phyloP scores from a whole-genome alignment of 2,888 invertebrate species.

The Panzeria rudis region DNA sequence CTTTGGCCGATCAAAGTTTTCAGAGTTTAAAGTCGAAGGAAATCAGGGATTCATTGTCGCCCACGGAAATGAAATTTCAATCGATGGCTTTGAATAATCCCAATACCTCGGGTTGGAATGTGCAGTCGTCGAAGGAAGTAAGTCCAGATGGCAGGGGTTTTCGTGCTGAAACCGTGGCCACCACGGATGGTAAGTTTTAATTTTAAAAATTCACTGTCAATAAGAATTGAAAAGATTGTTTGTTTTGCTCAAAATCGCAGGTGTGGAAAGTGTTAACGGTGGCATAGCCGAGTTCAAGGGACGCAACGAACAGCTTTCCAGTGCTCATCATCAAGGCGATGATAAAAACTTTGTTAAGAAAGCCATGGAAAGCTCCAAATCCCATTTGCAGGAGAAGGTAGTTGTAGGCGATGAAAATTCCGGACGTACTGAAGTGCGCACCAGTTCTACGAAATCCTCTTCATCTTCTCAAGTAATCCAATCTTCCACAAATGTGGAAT shows the following conservation, averaged over 20 bases:
- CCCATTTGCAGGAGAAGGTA: constrained; percentile 84
- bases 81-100: constrained; percentile 80
- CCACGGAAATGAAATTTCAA: constrained; percentile 84
- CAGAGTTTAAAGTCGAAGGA: constrained; percentile 91
- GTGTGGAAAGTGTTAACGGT: constrained; percentile 87
- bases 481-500: constrained; percentile 78
- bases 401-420: constrained; percentile 84
- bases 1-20: constrained; percentile 90
- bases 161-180: constrained; percentile 86
- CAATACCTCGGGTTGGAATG: constrained; percentile 87
- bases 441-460: constrained; percentile 81
- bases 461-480: constrained; percentile 81
- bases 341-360: constrained; percentile 85
- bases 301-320: constrained; percentile 86
- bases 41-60: constrained; percentile 90
- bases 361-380: constrained; percentile 84
- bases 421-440: constrained; percentile 83
- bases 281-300: constrained; percentile 88
- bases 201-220: neutral
- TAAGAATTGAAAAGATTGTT: neutral
- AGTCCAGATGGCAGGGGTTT: constrained; percentile 88
- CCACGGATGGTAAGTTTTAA: constrained; percentile 85
- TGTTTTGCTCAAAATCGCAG: constrained; percentile 75
- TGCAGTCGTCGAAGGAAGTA: constrained; percentile 86
- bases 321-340: constrained; percentile 85